Conservation (phyloP, 2,113 vertebrate species). For the Triplophysa rosa region DNA sequence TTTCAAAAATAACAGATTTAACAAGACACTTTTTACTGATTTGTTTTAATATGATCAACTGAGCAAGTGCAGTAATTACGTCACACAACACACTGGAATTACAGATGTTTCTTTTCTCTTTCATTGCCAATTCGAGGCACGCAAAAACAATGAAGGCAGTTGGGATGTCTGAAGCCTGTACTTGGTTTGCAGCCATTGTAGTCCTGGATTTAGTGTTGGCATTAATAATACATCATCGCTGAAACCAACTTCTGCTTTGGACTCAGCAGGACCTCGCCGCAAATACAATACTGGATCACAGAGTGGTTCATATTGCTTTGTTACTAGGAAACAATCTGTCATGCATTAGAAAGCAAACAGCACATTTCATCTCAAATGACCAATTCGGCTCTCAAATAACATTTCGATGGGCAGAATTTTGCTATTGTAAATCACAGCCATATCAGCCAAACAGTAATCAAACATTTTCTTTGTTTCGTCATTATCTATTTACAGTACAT, state of each 20-base stretch:
- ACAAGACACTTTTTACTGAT: neutral
- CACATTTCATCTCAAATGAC: constrained; percentile 75
- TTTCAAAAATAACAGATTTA: constrained; percentile 55
- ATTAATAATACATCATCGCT: constrained; percentile 82
- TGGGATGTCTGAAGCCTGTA: constrained; percentile 73
- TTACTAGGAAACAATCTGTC: constrained; percentile 79
- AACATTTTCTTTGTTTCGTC: neutral
- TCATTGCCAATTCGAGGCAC: neutral
- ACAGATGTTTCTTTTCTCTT: constrained; percentile 23
- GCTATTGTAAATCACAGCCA: constrained; percentile 9
- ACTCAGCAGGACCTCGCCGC: constrained; percentile 73
- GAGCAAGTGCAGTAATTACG: constrained; percentile 37
- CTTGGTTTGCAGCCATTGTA: constrained; percentile 77
- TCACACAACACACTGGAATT: constrained; percentile 23
- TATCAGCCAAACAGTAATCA: neutral
- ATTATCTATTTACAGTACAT: neutral
- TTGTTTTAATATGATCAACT: constrained; percentile 24
- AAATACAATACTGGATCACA: constrained; percentile 77
- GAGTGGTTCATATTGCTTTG: constrained; percentile 77
- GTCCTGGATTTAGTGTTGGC: constrained; percentile 78
- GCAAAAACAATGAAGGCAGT: constrained; percentile 68
- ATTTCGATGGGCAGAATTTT: constrained; percentile 63
- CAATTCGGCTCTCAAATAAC: constrained; percentile 69
- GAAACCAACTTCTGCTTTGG: constrained; percentile 77
- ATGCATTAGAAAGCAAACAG: constrained; percentile 74